phyloP scores from a whole-genome alignment of 2,113 vertebrate species.

The Hemicordylus capensis region DNA sequence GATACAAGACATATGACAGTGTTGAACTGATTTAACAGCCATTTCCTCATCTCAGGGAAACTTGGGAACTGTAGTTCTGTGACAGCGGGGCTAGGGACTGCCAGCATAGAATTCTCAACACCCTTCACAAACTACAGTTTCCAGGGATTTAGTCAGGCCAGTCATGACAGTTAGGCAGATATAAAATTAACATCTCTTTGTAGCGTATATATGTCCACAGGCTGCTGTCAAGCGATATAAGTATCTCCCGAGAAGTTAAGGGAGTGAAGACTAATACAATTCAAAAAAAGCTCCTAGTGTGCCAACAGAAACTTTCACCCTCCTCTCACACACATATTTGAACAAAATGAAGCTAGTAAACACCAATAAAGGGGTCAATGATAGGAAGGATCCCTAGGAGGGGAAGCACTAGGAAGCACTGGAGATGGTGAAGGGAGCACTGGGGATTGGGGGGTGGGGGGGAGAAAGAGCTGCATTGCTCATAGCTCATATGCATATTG shows the following conservation, averaged over 20 bases:
- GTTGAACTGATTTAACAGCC: not conserved
- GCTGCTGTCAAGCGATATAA: not conserved
- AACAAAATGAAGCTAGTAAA: not conserved
- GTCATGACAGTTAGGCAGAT: not conserved
- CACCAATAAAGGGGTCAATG: not conserved
- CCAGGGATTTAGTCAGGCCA: not conserved
- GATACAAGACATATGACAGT: not conserved
- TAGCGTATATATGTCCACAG: not conserved
- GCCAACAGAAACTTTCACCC: not conserved
- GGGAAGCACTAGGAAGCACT: not conserved
- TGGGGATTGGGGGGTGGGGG: not conserved
- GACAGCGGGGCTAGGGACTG: not conserved
- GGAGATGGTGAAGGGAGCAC: not conserved
- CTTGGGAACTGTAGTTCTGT: too few relatives aligned
- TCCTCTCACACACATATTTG: not conserved
- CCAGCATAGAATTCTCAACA: not conserved
- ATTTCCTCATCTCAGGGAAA: not conserved
- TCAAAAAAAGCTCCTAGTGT: not conserved
- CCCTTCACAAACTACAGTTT: not conserved
- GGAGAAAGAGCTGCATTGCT: too few relatives aligned
- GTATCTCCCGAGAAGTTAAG: not conserved
- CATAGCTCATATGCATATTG: too few relatives aligned
- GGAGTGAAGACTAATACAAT: not conserved
- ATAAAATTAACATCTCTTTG: not conserved
- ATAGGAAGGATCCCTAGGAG: not conserved